Evolutionary conservation across 1,140 invertebrate species (phyloP).

Genomic region (Spodoptera litura): DNA sequence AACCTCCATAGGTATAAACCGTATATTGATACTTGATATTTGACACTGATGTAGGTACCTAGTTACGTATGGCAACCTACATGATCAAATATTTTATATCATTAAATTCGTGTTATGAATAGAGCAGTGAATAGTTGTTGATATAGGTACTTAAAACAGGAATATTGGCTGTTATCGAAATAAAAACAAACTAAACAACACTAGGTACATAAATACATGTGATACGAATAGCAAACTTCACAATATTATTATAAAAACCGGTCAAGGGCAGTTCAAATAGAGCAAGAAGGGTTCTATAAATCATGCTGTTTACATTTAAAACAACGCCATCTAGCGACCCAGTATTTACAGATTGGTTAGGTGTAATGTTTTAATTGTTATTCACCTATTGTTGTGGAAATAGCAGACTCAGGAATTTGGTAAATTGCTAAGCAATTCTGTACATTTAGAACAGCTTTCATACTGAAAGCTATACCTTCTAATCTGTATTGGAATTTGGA

Average conservation of each 20-base stretch:
- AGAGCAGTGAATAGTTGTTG: background rate
- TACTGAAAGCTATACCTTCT: too few species aligned
- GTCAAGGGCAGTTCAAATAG: conserved; percentile 47
- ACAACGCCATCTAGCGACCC: conserved; percentile 27
- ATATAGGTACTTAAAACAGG: background rate
- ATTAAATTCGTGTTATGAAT: conserved; percentile 1
- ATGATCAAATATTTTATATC: background rate
- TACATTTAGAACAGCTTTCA: too few species aligned
- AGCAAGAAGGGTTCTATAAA: conserved; percentile 35
- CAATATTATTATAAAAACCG: conserved; percentile 43
- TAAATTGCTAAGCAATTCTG: too few species aligned
- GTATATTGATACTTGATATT: background rate
- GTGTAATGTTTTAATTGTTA: background rate
- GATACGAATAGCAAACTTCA: conserved; percentile 26
- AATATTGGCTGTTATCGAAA: background rate
- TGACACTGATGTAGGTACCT: background rate
- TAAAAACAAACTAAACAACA: conserved; percentile 32
- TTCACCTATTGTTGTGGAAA: too few species aligned
- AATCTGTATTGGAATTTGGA: too few species aligned
- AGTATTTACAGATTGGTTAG: background rate
- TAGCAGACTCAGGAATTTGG: too few species aligned
- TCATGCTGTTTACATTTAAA: conserved; percentile 40
- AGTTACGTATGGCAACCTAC: too few species aligned
- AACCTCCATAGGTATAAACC: background rate
- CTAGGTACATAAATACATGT: conserved; percentile 8